These are phyloP conservation scores for Steinernema khuongi DNA, from an alignment of 1,140 invertebrate genomes.

Conservation along the genomic window DNA sequence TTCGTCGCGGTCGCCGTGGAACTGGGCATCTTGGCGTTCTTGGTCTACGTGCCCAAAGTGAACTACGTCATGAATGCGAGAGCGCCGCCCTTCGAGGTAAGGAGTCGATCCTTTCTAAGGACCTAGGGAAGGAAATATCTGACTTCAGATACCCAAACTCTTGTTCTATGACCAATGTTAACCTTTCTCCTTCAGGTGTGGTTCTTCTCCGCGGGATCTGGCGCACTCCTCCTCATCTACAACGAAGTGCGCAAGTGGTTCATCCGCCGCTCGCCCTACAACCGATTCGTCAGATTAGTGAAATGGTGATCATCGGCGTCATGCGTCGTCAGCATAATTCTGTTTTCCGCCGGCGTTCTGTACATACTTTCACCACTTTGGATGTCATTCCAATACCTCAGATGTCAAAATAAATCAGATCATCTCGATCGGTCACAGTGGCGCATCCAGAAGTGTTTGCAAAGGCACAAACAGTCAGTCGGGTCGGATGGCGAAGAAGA, in stretches of 20 bases:
- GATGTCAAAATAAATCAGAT: constrained; percentile 10
- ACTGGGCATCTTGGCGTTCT: neutral
- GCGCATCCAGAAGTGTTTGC: neutral
- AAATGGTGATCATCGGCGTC: constrained; percentile 45
- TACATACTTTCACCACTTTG: neutral
- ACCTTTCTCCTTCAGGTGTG: constrained; percentile 23
- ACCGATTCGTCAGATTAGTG: constrained; percentile 43
- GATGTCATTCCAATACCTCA: neutral
- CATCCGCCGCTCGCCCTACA: constrained; percentile 48
- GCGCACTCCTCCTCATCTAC: constrained; percentile 29
- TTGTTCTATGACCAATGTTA: no score
- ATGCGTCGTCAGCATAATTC: neutral
- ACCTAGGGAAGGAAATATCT: no score
- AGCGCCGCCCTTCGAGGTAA: neutral
- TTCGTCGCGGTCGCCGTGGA: constrained; percentile 57
- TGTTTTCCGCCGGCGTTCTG: neutral
- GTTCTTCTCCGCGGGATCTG: constrained; percentile 30
- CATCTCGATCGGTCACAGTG: neutral
- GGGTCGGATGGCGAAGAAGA: neutral
- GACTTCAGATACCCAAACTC: no score
- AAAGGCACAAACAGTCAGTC: neutral
- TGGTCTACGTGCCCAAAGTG: neutral
- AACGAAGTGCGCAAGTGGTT: constrained; percentile 41
- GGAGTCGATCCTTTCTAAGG: no score
- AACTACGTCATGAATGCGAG: neutral